Evolutionary conservation across 2,113 vertebrate genomes (phyloP).

Genomic region (Eudyptes chrysolophus): DNA sequence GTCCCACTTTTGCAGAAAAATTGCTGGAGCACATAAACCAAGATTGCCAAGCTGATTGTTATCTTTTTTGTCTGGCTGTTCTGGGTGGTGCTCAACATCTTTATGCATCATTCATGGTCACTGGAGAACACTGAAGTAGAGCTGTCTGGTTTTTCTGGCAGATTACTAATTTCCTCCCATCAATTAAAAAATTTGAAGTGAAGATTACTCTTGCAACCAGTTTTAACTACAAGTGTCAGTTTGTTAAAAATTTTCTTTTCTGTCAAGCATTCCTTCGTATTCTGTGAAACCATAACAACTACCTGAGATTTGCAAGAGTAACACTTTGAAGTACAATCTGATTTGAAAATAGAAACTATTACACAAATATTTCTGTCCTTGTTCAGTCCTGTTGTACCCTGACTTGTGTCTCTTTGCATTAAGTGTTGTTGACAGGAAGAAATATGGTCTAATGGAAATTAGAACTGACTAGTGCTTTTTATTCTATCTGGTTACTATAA

Average conservation of each 20-base stretch:
- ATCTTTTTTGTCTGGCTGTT: not conserved
- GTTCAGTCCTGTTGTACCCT: not conserved
- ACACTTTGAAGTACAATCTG: not conserved
- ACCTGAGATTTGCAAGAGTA: not conserved
- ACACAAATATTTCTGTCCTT: not conserved
- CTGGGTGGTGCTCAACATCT: not conserved
- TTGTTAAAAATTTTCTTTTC: not conserved
- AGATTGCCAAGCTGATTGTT: not conserved
- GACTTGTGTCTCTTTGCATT: not conserved
- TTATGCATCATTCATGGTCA: not conserved
- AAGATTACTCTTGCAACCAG: not conserved
- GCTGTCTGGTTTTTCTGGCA: not conserved
- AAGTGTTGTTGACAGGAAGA: not conserved
- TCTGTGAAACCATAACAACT: not conserved
- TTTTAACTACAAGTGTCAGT: not conserved
- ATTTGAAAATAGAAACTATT: not conserved
- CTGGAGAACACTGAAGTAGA: not conserved
- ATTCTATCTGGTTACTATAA: constrained; percentile 22
- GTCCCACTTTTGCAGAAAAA: not conserved
- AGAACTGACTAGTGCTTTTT: not conserved
- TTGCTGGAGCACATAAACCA: not conserved
- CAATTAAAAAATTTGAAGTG: not conserved
- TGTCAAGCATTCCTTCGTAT: rapidly evolving
- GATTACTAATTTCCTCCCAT: not conserved
- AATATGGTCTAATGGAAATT: constrained; percentile 7